Conservation (phyloP, 2,797 vertebrate genomes). For the Hyperoplus immaculatus region DNA sequence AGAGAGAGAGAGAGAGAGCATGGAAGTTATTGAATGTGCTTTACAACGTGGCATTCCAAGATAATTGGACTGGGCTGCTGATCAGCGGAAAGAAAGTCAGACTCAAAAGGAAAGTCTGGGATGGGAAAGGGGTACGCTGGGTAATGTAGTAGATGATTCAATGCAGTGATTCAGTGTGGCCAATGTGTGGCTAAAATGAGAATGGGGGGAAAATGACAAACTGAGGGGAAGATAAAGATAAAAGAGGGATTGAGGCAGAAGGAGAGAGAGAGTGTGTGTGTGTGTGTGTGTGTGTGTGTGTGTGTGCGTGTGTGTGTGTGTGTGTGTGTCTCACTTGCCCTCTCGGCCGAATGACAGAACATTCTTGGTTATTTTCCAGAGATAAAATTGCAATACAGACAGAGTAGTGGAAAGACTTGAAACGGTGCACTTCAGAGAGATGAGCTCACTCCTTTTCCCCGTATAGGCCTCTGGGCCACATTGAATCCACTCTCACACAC, state of each 20-base stretch:
- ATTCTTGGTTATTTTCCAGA: conserved; percentile 75
- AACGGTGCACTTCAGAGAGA: conserved; percentile 52
- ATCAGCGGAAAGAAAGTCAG: conserved; percentile 60
- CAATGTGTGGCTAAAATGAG: conserved; percentile 13
- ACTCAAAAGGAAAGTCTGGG: conserved; percentile 26
- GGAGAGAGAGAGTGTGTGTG: conserved; percentile 18
- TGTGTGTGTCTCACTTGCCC: conserved; percentile 17
- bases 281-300: conserved; percentile 14
- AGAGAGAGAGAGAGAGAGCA: conserved; percentile 35
- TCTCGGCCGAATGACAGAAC: conserved; percentile 59
- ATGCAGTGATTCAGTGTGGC: conserved; percentile 33
- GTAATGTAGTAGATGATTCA: conserved; percentile 47
- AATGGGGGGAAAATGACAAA: conserved; percentile 17
- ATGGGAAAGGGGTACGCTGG: conserved; percentile 24
- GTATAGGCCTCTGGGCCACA: conserved; percentile 62
- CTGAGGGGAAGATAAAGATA: conserved; percentile 27
- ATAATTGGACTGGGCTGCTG: conserved; percentile 68
- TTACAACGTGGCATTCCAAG: conserved; percentile 56
- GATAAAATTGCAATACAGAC: conserved; percentile 68
- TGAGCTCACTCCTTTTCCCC: conserved; percentile 71
- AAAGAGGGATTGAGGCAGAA: conserved; percentile 31
- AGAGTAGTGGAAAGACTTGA: conserved; percentile 71
- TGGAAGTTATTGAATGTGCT: conserved; percentile 59
- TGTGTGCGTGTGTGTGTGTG: conserved; percentile 12
- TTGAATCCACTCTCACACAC: conserved; percentile 41